Evolutionary conservation across 2,888 invertebrate species (phyloP).

Genomic region (Stegophylla sp.): DNA sequence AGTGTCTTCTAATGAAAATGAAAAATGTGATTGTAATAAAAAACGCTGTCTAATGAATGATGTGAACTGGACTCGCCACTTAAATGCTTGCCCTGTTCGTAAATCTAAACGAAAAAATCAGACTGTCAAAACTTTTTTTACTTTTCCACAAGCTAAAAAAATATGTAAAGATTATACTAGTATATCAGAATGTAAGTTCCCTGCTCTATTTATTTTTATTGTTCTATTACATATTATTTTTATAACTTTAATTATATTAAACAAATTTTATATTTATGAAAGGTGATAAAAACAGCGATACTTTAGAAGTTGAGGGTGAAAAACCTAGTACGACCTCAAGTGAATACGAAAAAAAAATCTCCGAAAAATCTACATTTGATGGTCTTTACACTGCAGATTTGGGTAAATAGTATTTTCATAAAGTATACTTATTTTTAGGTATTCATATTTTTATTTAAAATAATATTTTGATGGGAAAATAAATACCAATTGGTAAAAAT

Average conservation of each 20-base stretch:
- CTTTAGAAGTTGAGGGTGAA: background rate
- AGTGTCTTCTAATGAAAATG: too few species aligned
- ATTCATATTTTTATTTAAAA: too few species aligned
- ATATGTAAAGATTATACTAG: background rate
- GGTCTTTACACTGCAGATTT: slow-evolving; percentile 5
- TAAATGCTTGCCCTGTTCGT: too few species aligned
- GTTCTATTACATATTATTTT: background rate
- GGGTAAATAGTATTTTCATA: background rate
- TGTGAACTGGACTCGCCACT: too few species aligned
- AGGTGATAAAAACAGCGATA: background rate
- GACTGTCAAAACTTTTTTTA: too few species aligned
- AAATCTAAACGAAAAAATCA: too few species aligned
- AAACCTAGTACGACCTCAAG: background rate
- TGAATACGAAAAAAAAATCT: background rate
- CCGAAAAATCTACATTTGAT: background rate
- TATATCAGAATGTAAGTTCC: slow-evolving; percentile 8
- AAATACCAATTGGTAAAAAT: too few species aligned
- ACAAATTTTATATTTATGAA: background rate
- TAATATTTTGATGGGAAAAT: too few species aligned
- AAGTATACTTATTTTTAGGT: too few species aligned
- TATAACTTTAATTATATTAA: background rate
- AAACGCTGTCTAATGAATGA: too few species aligned
- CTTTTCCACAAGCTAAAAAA: too few species aligned
- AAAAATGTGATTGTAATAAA: too few species aligned
- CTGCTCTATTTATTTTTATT: slow-evolving; percentile 8